Percentiles rank a stretch among this genome's conserved stretches.
These are phyloP conservation scores for Cydia fagiglandana DNA, from an alignment of 1,140 invertebrate genomes.

Conservation along the genomic window DNA sequence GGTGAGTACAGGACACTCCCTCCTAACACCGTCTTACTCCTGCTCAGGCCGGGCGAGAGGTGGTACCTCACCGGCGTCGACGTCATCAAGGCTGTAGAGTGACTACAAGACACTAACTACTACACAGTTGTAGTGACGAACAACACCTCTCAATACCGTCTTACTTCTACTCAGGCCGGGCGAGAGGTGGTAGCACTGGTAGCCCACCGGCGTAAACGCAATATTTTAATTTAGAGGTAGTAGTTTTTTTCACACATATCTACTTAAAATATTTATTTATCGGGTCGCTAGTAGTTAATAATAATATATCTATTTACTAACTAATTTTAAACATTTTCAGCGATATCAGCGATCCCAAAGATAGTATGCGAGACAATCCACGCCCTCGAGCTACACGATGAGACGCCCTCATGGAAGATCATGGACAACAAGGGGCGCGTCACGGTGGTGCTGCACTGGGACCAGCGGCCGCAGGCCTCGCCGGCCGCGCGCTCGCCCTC, in stretches of 20 bases:
- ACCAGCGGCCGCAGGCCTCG: constrained; percentile 86
- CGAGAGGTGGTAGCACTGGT: constrained; percentile 96
- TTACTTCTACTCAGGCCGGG: constrained; percentile 91
- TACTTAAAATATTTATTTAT: no score
- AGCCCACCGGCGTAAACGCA: constrained; percentile 93
- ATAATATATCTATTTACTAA: not conserved
- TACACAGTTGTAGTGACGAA: constrained; percentile 86
- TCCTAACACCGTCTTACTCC: constrained; percentile 88
- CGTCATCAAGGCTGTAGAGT: constrained; percentile 91
- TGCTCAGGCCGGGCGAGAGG: constrained; percentile 49
- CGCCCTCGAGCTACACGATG: constrained; percentile 95
- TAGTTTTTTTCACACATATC: no score
- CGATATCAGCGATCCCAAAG: constrained; percentile 95
- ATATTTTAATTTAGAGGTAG: constrained; percentile 71
- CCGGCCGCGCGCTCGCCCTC: constrained; percentile 82
- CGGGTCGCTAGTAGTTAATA: no score
- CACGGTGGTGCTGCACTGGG: constrained; percentile 95
- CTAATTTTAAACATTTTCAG: constrained; percentile 77
- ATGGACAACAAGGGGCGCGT: constrained; percentile 97
- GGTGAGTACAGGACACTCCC: constrained; percentile 78
- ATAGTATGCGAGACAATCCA: constrained; percentile 98
- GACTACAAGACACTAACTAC: constrained; percentile 42
- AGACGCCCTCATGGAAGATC: constrained; percentile 97
- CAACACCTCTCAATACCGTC: constrained; percentile 93
- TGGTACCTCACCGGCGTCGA: constrained; percentile 95